phyloP scores from a whole-genome alignment of 2,797 vertebrate genomes.

The Cynodonichthys magdalenae region DNA sequence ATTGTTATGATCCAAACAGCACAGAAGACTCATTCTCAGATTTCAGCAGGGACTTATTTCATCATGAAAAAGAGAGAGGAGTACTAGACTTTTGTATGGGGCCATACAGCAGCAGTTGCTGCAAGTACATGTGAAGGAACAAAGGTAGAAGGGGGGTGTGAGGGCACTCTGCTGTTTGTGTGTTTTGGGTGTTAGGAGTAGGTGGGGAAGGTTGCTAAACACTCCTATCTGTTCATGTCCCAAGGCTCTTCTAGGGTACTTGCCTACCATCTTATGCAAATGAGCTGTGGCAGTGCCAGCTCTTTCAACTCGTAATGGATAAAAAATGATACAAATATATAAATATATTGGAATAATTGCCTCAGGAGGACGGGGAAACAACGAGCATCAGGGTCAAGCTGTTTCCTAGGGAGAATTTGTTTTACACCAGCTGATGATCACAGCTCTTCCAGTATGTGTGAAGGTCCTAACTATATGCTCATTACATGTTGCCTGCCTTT shows the following conservation, averaged over 20 bases:
- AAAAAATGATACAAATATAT: slow-evolving; percentile 65
- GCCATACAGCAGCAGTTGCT: slow-evolving; percentile 5
- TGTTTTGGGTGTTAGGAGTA: slow-evolving; percentile 63
- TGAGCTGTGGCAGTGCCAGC: slow-evolving; percentile 68
- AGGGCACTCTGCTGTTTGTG: slow-evolving; percentile 18
- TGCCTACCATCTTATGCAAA: slow-evolving; percentile 88
- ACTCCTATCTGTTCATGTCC: slow-evolving; percentile 89
- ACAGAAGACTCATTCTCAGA: slow-evolving; percentile 53
- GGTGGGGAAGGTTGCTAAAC: slow-evolving; percentile 85
- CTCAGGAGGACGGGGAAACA: slow-evolving; percentile 72
- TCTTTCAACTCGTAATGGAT: slow-evolving; percentile 83
- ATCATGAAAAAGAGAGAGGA: slow-evolving; percentile 57
- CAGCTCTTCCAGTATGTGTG: slow-evolving; percentile 85
- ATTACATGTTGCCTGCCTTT: slow-evolving; percentile 85
- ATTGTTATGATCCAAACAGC: slow-evolving; percentile 75
- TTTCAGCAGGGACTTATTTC: slow-evolving; percentile 77
- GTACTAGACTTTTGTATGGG: slow-evolving; percentile 78
- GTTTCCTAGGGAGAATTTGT: slow-evolving; percentile 83
- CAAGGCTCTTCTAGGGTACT: slow-evolving; percentile 81
- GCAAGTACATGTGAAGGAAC: slow-evolving; percentile 25
- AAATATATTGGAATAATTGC: slow-evolving; percentile 70
- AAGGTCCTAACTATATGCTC: slow-evolving; percentile 77
- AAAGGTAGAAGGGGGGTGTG: slow-evolving; percentile 20
- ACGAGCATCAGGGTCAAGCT: slow-evolving; percentile 83
- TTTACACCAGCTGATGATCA: slow-evolving; percentile 61